Evolutionary conservation across 2,797 vertebrate genomes (phyloP).

Genomic region (Melanotaenia maccullochi): DNA sequence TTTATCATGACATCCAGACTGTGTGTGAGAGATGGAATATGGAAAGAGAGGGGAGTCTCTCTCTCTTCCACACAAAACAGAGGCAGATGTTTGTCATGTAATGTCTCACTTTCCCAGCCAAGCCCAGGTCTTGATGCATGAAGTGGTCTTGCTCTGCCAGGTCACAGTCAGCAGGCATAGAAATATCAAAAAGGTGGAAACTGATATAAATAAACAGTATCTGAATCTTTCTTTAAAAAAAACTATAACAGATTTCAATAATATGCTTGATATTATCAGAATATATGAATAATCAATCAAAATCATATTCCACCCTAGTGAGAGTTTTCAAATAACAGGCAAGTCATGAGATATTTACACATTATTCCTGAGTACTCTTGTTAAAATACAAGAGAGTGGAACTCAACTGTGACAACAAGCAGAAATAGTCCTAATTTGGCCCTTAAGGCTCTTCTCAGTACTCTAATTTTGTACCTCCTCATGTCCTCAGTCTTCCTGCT

Average conservation of each 20-base stretch:
- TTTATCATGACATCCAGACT: slow-evolving; percentile 32
- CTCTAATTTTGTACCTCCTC: not conserved
- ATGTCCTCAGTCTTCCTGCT: not conserved
- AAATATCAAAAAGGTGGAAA: slow-evolving; percentile 14
- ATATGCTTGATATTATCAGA: not conserved
- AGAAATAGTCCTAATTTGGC: not conserved
- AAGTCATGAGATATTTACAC: not conserved
- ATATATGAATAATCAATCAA: not conserved
- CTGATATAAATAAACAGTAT: slow-evolving; percentile 4
- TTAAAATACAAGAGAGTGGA: not conserved
- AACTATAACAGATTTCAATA: not conserved
- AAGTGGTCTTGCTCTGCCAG: slow-evolving; percentile 41
- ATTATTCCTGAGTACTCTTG: not conserved
- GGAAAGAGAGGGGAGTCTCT: not conserved
- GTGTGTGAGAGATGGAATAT: slow-evolving; percentile 1
- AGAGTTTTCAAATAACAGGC: not conserved
- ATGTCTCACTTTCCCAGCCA: slow-evolving; percentile 61
- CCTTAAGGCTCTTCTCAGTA: not conserved
- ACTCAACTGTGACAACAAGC: not conserved
- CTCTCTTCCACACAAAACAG: slow-evolving; percentile 28
- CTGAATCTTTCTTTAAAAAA: not conserved
- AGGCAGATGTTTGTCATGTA: slow-evolving; percentile 46
- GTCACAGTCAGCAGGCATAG: slow-evolving; percentile 36
- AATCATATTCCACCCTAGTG: not conserved
- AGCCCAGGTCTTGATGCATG: slow-evolving; percentile 31